Conservation (phyloP, 2,797 vertebrate genomes). For the Lacerta agilis region DNA sequence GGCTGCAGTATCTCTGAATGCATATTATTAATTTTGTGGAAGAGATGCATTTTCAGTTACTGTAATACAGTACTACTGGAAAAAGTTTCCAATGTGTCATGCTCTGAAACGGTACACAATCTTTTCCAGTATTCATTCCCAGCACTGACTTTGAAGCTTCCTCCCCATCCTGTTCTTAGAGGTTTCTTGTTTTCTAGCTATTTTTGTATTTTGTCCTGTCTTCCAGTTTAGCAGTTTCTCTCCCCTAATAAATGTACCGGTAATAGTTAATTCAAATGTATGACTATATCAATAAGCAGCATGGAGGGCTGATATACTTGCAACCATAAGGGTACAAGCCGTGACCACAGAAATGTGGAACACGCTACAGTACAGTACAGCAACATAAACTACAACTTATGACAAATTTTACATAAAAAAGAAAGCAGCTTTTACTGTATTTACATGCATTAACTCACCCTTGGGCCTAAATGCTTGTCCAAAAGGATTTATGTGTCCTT, state of each 20-base stretch:
- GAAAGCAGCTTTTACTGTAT: background rate
- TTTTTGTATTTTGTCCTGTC: background rate
- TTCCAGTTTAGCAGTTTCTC: background rate
- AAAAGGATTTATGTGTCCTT: background rate
- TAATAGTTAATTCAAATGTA: background rate
- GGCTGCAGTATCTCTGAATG: background rate
- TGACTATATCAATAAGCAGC: background rate
- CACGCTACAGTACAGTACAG: background rate
- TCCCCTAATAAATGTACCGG: background rate
- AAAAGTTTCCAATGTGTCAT: background rate
- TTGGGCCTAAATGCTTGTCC: background rate
- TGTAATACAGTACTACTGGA: background rate
- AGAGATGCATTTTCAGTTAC: background rate
- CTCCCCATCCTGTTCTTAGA: background rate
- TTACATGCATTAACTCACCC: background rate
- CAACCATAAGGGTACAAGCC: background rate
- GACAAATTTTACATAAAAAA: background rate
- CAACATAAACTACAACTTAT: background rate
- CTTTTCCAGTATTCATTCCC: background rate
- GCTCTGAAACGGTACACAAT: background rate
- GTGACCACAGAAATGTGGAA: background rate
- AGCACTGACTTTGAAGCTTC: background rate
- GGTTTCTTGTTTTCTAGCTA: background rate
- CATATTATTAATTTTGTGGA: background rate
- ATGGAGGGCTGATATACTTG: no score